Percentiles rank a stretch among this genome's conserved stretches.
Evolutionary conservation across 2,113 vertebrate species (phyloP).

Genomic region (human (Homo sapiens)): DNA sequence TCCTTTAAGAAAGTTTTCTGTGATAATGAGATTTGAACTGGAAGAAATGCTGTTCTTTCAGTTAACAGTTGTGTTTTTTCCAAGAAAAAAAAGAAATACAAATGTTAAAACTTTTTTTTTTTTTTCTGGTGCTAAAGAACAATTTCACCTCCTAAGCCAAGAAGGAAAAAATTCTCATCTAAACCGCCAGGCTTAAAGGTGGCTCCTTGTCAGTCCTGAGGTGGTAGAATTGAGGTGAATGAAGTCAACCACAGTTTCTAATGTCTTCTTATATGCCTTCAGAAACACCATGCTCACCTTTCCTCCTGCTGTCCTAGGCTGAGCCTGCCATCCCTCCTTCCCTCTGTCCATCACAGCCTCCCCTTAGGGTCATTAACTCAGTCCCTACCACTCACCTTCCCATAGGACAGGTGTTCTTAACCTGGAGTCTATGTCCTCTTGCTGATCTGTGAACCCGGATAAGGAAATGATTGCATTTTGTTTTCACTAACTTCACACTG

Average conservation of each 20-base stretch:
- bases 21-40: not conserved
- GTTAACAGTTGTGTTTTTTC: not conserved
- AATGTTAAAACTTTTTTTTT: not conserved
- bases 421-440: not conserved
- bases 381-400: not conserved
- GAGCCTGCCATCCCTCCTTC: not conserved
- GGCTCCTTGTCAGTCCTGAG: not conserved
- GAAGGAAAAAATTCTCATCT: not conserved
- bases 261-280: not conserved
- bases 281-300: not conserved
- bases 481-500: not conserved
- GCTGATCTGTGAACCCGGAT: not conserved
- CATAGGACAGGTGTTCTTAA: not conserved
- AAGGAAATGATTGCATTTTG: not conserved
- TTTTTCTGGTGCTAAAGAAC: not conserved
- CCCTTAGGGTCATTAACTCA: not conserved
- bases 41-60: not conserved
- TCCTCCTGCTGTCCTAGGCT: not conserved
- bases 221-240: not conserved
- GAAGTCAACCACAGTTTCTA: not conserved
- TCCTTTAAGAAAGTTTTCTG: not conserved
- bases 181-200: accelerated
- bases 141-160: not conserved
- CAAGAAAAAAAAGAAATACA: not conserved
- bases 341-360: not conserved